Evolutionary conservation across 2,797 vertebrate species (phyloP), one percentile per base, ranked within the genome.

Genomic region (Enteromius fasciolatus): DNA sequence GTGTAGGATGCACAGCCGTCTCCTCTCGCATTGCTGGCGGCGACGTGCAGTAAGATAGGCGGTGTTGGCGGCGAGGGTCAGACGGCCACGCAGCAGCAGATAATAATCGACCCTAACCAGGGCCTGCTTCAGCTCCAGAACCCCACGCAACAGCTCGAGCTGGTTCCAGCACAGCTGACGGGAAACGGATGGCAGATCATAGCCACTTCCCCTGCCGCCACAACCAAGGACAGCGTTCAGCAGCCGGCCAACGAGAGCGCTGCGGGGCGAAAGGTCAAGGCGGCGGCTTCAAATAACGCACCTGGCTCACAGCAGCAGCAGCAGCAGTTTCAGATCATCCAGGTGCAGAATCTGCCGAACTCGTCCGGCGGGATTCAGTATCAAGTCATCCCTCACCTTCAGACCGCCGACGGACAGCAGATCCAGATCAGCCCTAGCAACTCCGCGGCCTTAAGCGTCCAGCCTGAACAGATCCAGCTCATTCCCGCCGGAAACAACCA

Each of bases 31-130:
- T 94, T 99, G 92, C 95, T 99, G 86, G 98, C 98, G 85, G 98
- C 98, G 89, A 99, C 98, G 91, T 99, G 98, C 97, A 99, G 98
- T 95, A 99, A 99, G 94, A 99, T 99, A 93, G 98, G 98, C 92
- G 98, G 98, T 92, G 97, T 96, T 93, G 91, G 91, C 36, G 93
- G 88, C 80, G 86, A 97, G 90, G 88, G 88, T 82, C 92, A 92
- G 84, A 91, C 92, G 52, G 94, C 94, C 86, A 93, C 96, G 90
- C 97, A 96, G 83, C 94, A 94, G 87, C 95, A 99, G 89, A 97
- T 99, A 89, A 96, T 99, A 88, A 94, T 99, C 92, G 98, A 99
- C 92, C 91, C 97, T 73, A 96, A 95, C 90, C 97, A 98, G 92
- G 92, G 97, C 83, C 93, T 98, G 89, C 91, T 99, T 85, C 96